Conservation (phyloP, 2,113 vertebrate species). For the Agapornis roseicollis region DNA sequence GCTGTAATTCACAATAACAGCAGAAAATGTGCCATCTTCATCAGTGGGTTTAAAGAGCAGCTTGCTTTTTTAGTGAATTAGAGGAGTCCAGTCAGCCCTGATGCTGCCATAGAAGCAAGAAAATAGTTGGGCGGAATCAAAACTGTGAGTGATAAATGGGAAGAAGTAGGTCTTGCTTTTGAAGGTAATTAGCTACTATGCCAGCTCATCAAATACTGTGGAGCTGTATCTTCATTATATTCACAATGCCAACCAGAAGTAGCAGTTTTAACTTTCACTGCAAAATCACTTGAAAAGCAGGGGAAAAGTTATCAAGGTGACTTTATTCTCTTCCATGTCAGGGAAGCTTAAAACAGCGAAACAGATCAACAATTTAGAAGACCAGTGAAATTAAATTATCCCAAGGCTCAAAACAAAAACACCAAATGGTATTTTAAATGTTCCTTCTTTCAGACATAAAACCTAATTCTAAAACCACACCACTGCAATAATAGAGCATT, state of each 20-base stretch:
- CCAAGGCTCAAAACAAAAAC: neutral
- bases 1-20: neutral
- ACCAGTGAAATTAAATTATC: neutral
- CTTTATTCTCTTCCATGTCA: neutral
- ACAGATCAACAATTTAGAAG: neutral
- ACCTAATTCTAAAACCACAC: neutral
- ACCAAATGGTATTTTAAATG: neutral
- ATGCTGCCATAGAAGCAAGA: neutral
- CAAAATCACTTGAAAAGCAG: neutral
- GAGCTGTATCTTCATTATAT: neutral
- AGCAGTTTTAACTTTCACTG: neutral
- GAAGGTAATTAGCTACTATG: neutral
- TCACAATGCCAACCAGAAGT: neutral
- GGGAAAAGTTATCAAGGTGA: neutral
- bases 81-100: neutral
- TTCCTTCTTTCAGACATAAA: neutral
- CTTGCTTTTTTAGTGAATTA: neutral
- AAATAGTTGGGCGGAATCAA: neutral
- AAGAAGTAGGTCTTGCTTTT: neutral
- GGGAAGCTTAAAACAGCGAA: neutral
- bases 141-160: neutral
- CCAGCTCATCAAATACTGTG: neutral
- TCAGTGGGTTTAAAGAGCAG: neutral
- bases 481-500: neutral
- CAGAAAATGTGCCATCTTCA: neutral